Evolutionary conservation across 2,113 vertebrate genomes (phyloP).

Genomic region (Phyllopteryx taeniolatus): DNA sequence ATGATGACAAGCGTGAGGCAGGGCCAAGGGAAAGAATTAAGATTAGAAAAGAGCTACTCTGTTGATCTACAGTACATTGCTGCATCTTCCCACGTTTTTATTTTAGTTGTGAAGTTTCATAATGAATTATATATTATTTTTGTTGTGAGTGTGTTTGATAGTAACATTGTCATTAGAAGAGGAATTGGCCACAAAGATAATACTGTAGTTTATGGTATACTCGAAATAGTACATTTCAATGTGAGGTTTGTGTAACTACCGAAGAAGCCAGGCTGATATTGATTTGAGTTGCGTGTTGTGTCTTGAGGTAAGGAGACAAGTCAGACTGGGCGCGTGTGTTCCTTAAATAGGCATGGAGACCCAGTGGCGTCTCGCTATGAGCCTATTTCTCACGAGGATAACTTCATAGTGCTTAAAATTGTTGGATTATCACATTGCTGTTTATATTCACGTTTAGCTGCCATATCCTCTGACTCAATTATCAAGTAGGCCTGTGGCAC

Average conservation of each 20-base stretch:
- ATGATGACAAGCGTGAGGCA: no score
- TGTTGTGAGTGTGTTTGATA: background rate
- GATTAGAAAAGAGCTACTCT: no score
- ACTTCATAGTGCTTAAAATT: slow-evolving; percentile 70
- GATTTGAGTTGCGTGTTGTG: slow-evolving; percentile 27
- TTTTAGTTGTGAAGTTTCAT: background rate
- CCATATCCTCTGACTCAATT: slow-evolving; percentile 73
- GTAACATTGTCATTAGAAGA: background rate
- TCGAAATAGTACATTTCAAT: background rate
- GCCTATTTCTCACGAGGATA: slow-evolving; percentile 56
- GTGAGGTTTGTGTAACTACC: slow-evolving; percentile 11
- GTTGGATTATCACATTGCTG: slow-evolving; percentile 70
- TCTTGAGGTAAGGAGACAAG: slow-evolving; percentile 30
- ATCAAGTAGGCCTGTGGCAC: slow-evolving; percentile 62
- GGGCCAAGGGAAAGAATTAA: no score
- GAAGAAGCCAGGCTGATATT: slow-evolving; percentile 10
- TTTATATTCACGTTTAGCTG: slow-evolving; percentile 68
- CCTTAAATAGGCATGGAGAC: slow-evolving; percentile 55
- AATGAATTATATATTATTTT: background rate
- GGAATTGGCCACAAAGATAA: no score
- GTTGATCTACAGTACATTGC: no score
- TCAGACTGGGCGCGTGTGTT: slow-evolving; percentile 34
- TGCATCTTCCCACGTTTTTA: no score
- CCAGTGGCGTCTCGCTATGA: slow-evolving; percentile 39
- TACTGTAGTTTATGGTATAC: background rate